phyloP scores from a whole-genome alignment of 2,113 vertebrate species.

The Mastomys natalensis region DNA sequence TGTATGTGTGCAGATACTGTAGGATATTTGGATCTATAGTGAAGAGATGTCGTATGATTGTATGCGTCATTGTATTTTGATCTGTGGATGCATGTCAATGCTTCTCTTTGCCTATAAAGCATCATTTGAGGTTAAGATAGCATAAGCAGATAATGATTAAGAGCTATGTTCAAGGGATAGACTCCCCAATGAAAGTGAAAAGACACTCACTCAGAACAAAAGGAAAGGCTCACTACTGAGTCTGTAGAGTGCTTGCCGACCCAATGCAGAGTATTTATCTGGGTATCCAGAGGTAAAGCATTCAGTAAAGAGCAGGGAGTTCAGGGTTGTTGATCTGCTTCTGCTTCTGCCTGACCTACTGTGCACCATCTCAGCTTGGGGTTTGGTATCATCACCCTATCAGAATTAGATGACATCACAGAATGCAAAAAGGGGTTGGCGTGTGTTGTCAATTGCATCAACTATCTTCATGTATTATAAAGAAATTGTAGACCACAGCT shows the following conservation, averaged over 20 bases:
- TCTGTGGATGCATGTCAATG: neutral
- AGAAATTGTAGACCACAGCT: neutral
- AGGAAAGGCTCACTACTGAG: neutral
- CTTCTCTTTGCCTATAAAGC: neutral
- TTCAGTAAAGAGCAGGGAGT: neutral
- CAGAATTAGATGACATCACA: neutral
- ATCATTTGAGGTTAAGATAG: slow-evolving; percentile 8
- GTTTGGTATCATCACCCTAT: neutral
- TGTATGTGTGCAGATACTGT: neutral
- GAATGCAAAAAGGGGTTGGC: neutral
- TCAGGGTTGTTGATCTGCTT: neutral
- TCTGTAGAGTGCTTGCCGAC: neutral
- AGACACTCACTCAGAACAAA: neutral
- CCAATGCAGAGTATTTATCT: no score
- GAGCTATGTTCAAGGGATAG: neutral
- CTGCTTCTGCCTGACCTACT: neutral
- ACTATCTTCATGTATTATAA: neutral
- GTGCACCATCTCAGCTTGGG: neutral
- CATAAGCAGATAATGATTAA: slow-evolving; percentile 7
- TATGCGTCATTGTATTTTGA: neutral
- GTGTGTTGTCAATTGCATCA: neutral
- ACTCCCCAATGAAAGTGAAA: neutral
- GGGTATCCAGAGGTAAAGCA: neutral
- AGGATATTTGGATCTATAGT: neutral
- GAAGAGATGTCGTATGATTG: neutral